phyloP scores from a whole-genome alignment of 2,113 vertebrate species.

The Myanophis thanlyinensis region DNA sequence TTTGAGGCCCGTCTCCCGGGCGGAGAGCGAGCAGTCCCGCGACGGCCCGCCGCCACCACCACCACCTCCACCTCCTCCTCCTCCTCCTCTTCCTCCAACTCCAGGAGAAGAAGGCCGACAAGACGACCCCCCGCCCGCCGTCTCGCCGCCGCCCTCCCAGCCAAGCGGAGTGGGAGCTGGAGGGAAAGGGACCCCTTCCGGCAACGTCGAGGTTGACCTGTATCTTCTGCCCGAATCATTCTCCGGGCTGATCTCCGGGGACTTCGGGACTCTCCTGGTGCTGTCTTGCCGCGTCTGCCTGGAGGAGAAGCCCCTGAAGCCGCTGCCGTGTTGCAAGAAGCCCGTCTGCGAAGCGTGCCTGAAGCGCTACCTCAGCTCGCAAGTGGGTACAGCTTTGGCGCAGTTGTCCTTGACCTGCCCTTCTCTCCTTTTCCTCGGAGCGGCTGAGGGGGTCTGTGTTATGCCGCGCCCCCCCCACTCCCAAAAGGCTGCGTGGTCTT shows the following conservation, averaged over 20 bases:
- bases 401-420: neutral
- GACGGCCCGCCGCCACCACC: slow-evolving; percentile 19
- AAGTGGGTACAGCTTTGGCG: slow-evolving; percentile 73
- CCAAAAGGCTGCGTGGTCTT: neutral
- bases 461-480: neutral
- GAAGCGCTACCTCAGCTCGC: slow-evolving; percentile 88
- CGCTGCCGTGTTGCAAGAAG: slow-evolving; percentile 90
- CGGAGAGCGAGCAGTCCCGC: slow-evolving; percentile 70
- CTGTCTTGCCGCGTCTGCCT: slow-evolving; percentile 91
- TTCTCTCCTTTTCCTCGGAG: neutral
- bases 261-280: slow-evolving; percentile 70
- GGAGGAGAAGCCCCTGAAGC: slow-evolving; percentile 85
- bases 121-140: slow-evolving; percentile 34
- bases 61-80: neutral
- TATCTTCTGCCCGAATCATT: slow-evolving; percentile 72
- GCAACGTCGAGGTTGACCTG: slow-evolving; percentile 66
- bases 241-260: slow-evolving; percentile 73
- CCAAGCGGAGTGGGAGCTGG: slow-evolving; percentile 23
- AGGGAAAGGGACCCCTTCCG: slow-evolving; percentile 37
- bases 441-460: too few species aligned
- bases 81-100: neutral
- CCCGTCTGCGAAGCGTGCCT: slow-evolving; percentile 94
- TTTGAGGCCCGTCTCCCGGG: slow-evolving; percentile 78
- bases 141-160: slow-evolving; percentile 23
- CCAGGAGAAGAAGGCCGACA: neutral